These are phyloP conservation scores for Hypothenemus hampei DNA, from an alignment of 1,140 invertebrate species.

Conservation along the genomic window DNA sequence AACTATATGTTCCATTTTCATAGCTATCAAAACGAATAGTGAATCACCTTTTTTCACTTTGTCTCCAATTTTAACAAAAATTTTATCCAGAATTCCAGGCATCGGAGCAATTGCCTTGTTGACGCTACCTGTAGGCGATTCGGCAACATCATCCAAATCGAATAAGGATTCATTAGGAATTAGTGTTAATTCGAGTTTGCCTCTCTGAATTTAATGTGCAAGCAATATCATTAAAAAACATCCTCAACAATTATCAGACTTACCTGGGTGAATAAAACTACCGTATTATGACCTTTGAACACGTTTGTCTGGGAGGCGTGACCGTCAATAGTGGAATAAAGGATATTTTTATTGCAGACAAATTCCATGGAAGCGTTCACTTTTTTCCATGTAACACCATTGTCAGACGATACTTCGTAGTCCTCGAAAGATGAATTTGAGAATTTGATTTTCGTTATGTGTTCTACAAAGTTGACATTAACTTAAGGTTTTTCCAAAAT, in stretches of 20 bases:
- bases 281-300: slow-evolving; percentile 48
- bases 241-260: slow-evolving; percentile 6
- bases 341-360: slow-evolving; percentile 39
- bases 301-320: slow-evolving; percentile 48
- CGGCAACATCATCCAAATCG: slow-evolving; percentile 43
- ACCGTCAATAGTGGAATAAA: slow-evolving; percentile 48
- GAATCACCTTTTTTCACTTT: slow-evolving; percentile 78
- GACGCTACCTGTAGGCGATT: slow-evolving; percentile 35
- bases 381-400: slow-evolving; percentile 44
- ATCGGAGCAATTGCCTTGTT: slow-evolving; percentile 78
- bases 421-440: slow-evolving; percentile 30
- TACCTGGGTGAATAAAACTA: slow-evolving; percentile 58
- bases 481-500: too few relatives aligned
- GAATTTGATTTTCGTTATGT: slow-evolving; percentile 45
- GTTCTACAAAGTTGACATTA: slow-evolving; percentile 38
- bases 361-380: slow-evolving; percentile 44
- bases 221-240: too few relatives aligned
- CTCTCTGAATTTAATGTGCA: too few relatives aligned
- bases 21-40: slow-evolving; percentile 88
- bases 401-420: slow-evolving; percentile 42
- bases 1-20: slow-evolving; percentile 99
- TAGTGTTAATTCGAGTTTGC: slow-evolving; percentile 34
- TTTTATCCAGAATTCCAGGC: slow-evolving; percentile 91
- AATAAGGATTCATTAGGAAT: slow-evolving; percentile 51
- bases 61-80: slow-evolving; percentile 76